phyloP scores from a whole-genome alignment of 2,888 invertebrate genomes.

The Polydrusus cervinus region DNA sequence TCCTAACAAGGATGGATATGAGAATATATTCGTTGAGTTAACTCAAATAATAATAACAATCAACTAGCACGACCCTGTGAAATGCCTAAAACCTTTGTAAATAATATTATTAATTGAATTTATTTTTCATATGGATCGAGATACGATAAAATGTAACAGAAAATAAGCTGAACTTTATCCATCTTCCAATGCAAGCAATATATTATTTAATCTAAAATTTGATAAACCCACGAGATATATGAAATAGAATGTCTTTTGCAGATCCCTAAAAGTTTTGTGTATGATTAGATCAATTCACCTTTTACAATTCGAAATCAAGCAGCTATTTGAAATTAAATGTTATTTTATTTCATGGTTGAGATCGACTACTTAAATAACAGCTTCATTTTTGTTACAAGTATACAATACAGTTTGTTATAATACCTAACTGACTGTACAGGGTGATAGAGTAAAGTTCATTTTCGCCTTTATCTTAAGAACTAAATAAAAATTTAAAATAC shows the following conservation, averaged over 20 bases:
- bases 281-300: conserved; percentile 39
- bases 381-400: too few relatives aligned
- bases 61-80: too few relatives aligned
- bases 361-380: too few relatives aligned
- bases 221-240: conserved; percentile 38
- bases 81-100: not conserved
- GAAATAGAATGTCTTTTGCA: conserved; percentile 45
- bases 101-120: not conserved
- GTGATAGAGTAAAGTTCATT: too few relatives aligned
- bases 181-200: conserved; percentile 34
- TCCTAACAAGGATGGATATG: too few relatives aligned
- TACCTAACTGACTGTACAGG: too few relatives aligned
- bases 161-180: conserved; percentile 34
- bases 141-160: conserved; percentile 12
- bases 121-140: conserved; percentile 20
- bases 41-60: too few relatives aligned
- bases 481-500: too few relatives aligned
- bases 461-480: too few relatives aligned
- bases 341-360: not conserved
- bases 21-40: too few relatives aligned
- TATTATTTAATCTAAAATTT: conserved; percentile 51
- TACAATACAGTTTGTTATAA: too few relatives aligned
- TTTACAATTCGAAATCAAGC: not conserved
- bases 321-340: not conserved
- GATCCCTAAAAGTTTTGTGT: conserved; percentile 31